A percentile compares a stretch with the other conserved stretches of the same genome.
Conservation (phyloP, 2,888 invertebrate genomes). For the Rhogogaster chlorosoma region DNA sequence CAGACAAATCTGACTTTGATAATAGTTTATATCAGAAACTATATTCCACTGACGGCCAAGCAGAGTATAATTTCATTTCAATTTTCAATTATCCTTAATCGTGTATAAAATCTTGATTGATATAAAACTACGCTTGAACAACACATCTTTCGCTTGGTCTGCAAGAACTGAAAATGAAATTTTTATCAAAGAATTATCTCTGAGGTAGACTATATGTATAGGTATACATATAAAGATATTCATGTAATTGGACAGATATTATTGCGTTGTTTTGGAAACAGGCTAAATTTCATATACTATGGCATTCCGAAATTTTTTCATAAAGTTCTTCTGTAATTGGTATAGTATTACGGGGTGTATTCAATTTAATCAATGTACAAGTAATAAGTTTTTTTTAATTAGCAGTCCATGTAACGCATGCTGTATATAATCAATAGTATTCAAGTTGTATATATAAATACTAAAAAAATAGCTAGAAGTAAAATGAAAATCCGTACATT, state of each 20-base stretch:
- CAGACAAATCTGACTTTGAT: not conserved
- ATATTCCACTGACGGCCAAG: conserved; percentile 14
- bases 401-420: conserved; percentile 35
- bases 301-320: conserved; percentile 1
- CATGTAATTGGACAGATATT: not conserved
- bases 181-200: not conserved
- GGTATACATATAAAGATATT: not conserved
- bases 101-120: not conserved
- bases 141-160: conserved; percentile 36
- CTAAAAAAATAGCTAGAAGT: conserved; percentile 39
- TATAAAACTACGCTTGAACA: conserved; percentile 4
- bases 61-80: not conserved
- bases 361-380: conserved; percentile 31
- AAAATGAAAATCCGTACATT: conserved; percentile 33
- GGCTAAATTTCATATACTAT: not conserved
- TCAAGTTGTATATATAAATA: conserved; percentile 43
- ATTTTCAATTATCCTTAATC: not conserved
- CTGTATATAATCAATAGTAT: conserved; percentile 48
- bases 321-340: not conserved
- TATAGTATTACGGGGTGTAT: conserved; percentile 6
- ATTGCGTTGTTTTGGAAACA: conserved; percentile 12
- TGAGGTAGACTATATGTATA: not conserved
- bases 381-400: conserved; percentile 29
- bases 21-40: not conserved
- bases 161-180: not conserved